These are phyloP conservation scores for Limenitis camilla DNA, from an alignment of 2,888 invertebrate species.

Conservation along the genomic window DNA sequence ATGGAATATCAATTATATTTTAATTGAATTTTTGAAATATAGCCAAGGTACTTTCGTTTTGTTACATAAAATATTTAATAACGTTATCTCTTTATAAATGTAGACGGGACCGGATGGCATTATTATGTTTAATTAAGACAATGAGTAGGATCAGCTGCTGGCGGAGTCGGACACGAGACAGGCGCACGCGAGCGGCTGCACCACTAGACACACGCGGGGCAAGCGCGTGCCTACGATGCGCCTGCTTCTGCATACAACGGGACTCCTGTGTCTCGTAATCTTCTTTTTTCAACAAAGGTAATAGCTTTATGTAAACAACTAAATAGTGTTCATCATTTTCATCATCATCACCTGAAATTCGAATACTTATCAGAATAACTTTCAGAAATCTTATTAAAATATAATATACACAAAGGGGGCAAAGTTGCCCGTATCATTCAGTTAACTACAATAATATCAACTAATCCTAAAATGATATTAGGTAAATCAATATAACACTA, in stretches of 20 bases:
- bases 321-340: no score
- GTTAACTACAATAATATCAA: no score
- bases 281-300: no score
- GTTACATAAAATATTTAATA: slow-evolving; percentile 13
- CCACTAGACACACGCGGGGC: neutral
- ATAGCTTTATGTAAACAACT: no score
- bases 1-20: slow-evolving; percentile 11
- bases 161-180: slow-evolving; percentile 41
- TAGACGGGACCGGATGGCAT: slow-evolving; percentile 31
- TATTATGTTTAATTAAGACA: slow-evolving; percentile 58
- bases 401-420: no score
- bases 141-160: slow-evolving; percentile 56
- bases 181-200: slow-evolving; percentile 47
- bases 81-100: slow-evolving; percentile 26
- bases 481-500: no score
- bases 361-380: no score
- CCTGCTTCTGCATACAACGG: neutral
- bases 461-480: no score
- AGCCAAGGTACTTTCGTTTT: slow-evolving; percentile 14
- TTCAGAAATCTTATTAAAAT: no score
- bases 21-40: slow-evolving; percentile 9
- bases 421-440: no score
- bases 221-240: neutral
- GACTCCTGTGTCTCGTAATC: neutral
- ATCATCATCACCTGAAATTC: no score